Evolutionary conservation across 1,140 invertebrate species (phyloP).

Genomic region (Phocides pigmalion): DNA sequence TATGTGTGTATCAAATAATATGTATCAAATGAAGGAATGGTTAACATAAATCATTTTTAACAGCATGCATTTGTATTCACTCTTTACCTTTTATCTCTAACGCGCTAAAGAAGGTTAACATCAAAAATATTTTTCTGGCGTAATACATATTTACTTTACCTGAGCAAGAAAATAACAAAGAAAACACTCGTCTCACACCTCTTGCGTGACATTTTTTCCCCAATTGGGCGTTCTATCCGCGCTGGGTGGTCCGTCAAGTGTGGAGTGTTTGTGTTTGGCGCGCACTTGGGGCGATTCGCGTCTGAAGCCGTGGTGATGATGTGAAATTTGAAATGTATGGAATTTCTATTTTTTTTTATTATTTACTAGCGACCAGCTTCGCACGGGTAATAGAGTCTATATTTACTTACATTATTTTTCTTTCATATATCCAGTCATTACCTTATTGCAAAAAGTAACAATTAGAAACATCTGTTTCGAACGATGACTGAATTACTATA

Average conservation of each 20-base stretch:
- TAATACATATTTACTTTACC: background rate
- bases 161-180: constrained; percentile 18
- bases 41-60: too few species aligned
- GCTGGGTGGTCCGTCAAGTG: constrained; percentile 49
- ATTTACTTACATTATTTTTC: too few species aligned
- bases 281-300: constrained; percentile 20
- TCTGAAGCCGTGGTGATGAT: constrained; percentile 17
- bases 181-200: constrained; percentile 29
- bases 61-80: too few species aligned
- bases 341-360: constrained; percentile 32
- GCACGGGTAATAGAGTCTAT: too few species aligned
- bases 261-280: constrained; percentile 40
- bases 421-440: too few species aligned
- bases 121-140: background rate
- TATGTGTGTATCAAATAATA: too few species aligned
- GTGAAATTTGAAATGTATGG: constrained; percentile 15
- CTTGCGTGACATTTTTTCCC: constrained; percentile 45
- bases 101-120: background rate
- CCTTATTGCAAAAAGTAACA: too few species aligned
- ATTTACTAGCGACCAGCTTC: too few species aligned
- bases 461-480: too few species aligned
- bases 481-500: too few species aligned
- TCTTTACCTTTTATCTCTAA: too few species aligned
- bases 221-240: constrained; percentile 46
- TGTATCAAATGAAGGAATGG: too few species aligned